Conservation (phyloP, 2,888 invertebrate species). For the Anarsia innoxiella region DNA sequence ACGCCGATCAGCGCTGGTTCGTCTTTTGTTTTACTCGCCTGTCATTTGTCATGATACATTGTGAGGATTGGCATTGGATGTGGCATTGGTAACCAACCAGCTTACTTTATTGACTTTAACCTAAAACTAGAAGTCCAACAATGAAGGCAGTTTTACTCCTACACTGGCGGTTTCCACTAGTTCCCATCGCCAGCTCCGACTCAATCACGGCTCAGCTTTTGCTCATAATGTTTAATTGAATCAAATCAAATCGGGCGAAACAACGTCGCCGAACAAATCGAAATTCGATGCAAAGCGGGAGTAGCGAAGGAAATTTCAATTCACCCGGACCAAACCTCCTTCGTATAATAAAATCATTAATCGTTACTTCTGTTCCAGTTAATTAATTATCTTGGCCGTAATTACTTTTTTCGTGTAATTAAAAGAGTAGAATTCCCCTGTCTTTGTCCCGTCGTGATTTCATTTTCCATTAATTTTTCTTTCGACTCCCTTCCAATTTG, state of each 20-base stretch:
- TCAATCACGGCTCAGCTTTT: background rate
- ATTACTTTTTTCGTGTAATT: conserved; percentile 76
- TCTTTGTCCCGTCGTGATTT: conserved; percentile 74
- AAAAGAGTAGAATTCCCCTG: conserved; percentile 75
- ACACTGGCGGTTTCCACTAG: too few relatives aligned
- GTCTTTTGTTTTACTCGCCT: too few relatives aligned
- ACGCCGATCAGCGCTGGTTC: too few relatives aligned
- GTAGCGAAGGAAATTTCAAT: conserved; percentile 63
- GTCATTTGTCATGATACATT: too few relatives aligned
- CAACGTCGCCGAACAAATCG: conserved; percentile 51
- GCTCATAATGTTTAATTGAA: conserved; percentile 51
- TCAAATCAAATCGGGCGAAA: conserved; percentile 53
- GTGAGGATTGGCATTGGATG: too few relatives aligned
- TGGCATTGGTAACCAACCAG: too few relatives aligned
- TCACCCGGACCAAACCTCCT: conserved; percentile 56
- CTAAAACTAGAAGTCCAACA: too few relatives aligned
- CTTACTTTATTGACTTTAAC: too few relatives aligned
- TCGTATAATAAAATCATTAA: conserved; percentile 76
- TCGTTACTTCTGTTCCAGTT: conserved; percentile 76
- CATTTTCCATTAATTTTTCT: conserved; percentile 75
- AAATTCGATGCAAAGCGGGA: conserved; percentile 53
- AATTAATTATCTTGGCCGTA: conserved; percentile 74
- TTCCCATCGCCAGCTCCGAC: too few relatives aligned
- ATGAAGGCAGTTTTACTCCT: too few relatives aligned
- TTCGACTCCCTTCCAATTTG: conserved; percentile 78